phyloP scores from a whole-genome alignment of 2,797 vertebrate genomes.

The Typhlichthys eigenmanni region DNA sequence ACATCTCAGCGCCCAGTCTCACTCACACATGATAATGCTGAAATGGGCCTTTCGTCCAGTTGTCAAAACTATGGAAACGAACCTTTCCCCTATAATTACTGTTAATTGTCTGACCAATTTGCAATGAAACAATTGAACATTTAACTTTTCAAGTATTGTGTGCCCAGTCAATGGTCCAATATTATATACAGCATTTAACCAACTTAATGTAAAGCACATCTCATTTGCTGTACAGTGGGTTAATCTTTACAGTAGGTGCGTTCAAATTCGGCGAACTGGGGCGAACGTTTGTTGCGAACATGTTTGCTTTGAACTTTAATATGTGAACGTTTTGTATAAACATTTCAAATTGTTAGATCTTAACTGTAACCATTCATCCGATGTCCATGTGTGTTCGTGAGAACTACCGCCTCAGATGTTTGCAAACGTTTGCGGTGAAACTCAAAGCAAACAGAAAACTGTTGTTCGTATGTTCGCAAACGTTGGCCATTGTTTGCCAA shows the following conservation, averaged over 20 bases:
- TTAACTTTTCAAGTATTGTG: conserved; percentile 12
- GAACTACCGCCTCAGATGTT: no score
- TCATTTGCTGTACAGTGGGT: conserved; percentile 5
- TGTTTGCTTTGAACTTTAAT: no score
- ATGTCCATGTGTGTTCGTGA: no score
- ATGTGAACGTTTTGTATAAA: no score
- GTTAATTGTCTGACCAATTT: conserved; percentile 7
- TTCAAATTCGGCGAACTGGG: no score
- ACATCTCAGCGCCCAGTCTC: conserved; percentile 5
- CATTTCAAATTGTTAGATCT: no score
- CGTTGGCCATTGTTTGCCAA: no score
- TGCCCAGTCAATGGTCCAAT: conserved; percentile 7
- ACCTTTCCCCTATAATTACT: conserved; percentile 15
- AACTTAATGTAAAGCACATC: conserved; percentile 1
- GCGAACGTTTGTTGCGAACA: no score
- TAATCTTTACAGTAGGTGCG: neutral
- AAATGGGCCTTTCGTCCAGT: neutral
- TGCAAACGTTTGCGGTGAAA: no score
- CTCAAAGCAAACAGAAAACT: no score
- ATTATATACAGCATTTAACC: neutral
- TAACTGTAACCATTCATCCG: no score
- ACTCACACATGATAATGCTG: conserved; percentile 16
- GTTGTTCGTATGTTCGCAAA: no score
- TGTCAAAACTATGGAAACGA: conserved; percentile 1
- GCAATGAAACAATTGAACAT: conserved; percentile 3